A percentile compares a stretch with the other conserved stretches of the same genome.
Evolutionary conservation across 2,797 vertebrate genomes (phyloP).

Genomic region (Mionectes olivaceus): DNA sequence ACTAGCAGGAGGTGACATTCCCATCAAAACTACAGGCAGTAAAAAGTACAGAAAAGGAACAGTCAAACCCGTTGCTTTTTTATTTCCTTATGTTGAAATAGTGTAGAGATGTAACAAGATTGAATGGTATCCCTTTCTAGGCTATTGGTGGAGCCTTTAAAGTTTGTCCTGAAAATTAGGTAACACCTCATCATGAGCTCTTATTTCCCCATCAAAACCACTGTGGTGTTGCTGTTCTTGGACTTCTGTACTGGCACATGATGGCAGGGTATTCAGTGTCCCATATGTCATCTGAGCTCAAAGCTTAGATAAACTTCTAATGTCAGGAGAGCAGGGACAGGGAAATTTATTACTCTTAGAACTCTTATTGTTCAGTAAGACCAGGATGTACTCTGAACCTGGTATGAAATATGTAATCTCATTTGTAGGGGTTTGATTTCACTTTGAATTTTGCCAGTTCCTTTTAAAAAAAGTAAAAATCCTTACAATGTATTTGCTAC

Average conservation of each 20-base stretch:
- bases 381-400: background rate
- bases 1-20: background rate
- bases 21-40: background rate
- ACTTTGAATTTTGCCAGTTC: background rate
- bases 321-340: background rate
- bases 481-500: background rate
- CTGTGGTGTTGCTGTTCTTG: background rate
- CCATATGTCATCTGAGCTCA: background rate
- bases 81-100: background rate
- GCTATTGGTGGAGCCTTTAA: background rate
- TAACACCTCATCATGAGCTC: background rate
- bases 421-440: background rate
- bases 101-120: background rate
- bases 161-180: background rate
- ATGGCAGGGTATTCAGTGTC: background rate
- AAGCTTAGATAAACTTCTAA: background rate
- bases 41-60: background rate
- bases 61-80: background rate
- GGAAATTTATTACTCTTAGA: background rate
- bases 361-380: background rate
- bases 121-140: accelerated
- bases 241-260: background rate
- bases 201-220: background rate
- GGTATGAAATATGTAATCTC: background rate
- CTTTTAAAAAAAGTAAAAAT: background rate